phyloP scores from a whole-genome alignment of 2,797 vertebrate species.

The Gymnothorax javanicus region DNA sequence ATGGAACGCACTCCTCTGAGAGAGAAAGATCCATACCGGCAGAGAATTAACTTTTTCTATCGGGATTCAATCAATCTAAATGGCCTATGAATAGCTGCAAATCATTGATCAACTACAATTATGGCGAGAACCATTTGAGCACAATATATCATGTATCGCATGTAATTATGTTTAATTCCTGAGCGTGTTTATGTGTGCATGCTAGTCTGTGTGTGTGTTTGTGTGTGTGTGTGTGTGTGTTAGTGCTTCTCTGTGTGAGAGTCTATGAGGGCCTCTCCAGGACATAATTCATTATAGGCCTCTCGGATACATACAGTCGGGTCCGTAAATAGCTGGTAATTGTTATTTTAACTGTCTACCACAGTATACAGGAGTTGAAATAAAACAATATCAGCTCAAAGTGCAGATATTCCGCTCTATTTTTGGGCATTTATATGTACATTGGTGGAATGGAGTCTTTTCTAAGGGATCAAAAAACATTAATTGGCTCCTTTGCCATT shows the following conservation, averaged over 20 bases:
- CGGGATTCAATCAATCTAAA: conserved; percentile 5
- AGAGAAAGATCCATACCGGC: not conserved
- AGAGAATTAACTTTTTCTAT: not conserved
- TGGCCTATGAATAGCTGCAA: not conserved
- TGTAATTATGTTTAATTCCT: not conserved
- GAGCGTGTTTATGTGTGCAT: not conserved
- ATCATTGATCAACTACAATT: not conserved
- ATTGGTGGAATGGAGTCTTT: too few relatives aligned
- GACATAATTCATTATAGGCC: too few relatives aligned
- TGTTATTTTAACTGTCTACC: too few relatives aligned
- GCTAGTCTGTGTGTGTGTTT: not conserved
- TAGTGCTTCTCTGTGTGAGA: not conserved
- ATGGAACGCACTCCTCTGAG: not conserved
- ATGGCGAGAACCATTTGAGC: not conserved
- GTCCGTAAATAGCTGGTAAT: too few relatives aligned
- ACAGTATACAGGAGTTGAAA: too few relatives aligned
- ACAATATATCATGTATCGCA: not conserved
- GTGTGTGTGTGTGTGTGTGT: not conserved
- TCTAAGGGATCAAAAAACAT: too few relatives aligned
- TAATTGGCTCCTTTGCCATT: too few relatives aligned
- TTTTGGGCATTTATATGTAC: too few relatives aligned
- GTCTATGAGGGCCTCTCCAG: not conserved
- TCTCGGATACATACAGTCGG: too few relatives aligned
- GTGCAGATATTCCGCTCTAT: too few relatives aligned
- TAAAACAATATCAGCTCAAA: too few relatives aligned